Evolutionary conservation across 1,140 invertebrate genomes (phyloP), one percentile per base, ranked within the genome.

Genomic region (Cryptotermes secundus): DNA sequence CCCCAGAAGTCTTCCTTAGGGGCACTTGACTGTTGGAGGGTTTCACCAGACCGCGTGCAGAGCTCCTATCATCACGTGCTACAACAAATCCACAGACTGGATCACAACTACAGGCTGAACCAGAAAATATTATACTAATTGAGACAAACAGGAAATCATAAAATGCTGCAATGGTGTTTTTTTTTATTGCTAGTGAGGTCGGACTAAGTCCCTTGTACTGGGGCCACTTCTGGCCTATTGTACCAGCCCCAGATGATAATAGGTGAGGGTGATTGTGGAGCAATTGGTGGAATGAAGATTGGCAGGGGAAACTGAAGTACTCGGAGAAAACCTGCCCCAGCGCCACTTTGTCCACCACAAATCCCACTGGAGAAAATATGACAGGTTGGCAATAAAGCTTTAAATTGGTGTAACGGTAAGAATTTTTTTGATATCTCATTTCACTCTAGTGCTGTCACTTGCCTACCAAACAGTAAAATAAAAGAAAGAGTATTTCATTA

Each of bases 31-130:
- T 89, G 85, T 87, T 90, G 87, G 86, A 90, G 86, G 89, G 89
- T 87, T 87, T 90, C 36, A 87, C 85, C 79, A 65, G 88, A 87
- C 87, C 89, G 87, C 84, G 90, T 89, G 86, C 87, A 88, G 83
- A 87, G 85, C 88, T 79, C 59, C 89, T 91, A 59, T 90, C 90
- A 85, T 91, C 90, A 87, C 90, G 91, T 82, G 88, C 91, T 92
- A 88, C 34, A 86, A 86, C 82, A 80, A 49, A 49, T 49, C 45
- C 4, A 49, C 45, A 49, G 16, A 49, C 3, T 49, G 14, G 45
- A 19, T 49, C 16, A 49, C 9, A 49, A 49, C 19, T 22, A 49
- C 45, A 49, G 45, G 45, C 45, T 19, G 35, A 34, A 4, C 79
- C 22, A 35, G 1, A 80, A 3, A 79, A 34, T 31, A 34, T 16